Conservation (phyloP, 2,888 invertebrate species). For the Dioctria rufipes region DNA sequence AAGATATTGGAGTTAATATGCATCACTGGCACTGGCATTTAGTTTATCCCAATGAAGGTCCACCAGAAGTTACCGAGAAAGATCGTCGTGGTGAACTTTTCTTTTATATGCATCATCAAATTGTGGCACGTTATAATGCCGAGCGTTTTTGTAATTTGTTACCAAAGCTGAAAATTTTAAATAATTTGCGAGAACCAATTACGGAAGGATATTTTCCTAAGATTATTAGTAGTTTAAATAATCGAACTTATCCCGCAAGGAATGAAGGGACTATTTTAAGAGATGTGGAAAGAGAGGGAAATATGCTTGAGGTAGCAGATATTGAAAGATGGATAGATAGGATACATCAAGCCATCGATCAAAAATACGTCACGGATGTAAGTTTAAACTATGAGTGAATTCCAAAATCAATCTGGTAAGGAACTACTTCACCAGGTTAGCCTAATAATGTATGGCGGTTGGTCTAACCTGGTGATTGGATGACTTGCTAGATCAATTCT, state of each 20-base stretch:
- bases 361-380: constrained; percentile 77
- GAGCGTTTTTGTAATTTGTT: constrained; percentile 83
- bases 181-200: constrained; percentile 80
- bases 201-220: constrained; percentile 88
- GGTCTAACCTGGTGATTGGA: too few relatives aligned
- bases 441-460: too few relatives aligned
- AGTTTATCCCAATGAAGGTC: constrained; percentile 83
- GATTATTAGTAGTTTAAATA: constrained; percentile 78
- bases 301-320: constrained; percentile 74
- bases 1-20: constrained; percentile 87
- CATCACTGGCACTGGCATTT: constrained; percentile 96
- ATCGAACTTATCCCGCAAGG: constrained; percentile 83
- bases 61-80: constrained; percentile 78
- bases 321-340: constrained; percentile 84
- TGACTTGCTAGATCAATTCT: too few relatives aligned
- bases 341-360: constrained; percentile 82
- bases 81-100: constrained; percentile 82
- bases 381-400: constrained; percentile 61
- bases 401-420: neutral
- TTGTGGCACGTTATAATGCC: constrained; percentile 78
- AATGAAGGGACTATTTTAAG: constrained; percentile 75
- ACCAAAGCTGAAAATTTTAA: constrained; percentile 76
- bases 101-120: constrained; percentile 82
- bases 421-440: too few relatives aligned
- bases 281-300: constrained; percentile 79